A percentile compares a stretch with the other conserved stretches of the same genome.
phyloP scores from a whole-genome alignment of 2,113 vertebrate genomes.

The Apteryx owenii region DNA sequence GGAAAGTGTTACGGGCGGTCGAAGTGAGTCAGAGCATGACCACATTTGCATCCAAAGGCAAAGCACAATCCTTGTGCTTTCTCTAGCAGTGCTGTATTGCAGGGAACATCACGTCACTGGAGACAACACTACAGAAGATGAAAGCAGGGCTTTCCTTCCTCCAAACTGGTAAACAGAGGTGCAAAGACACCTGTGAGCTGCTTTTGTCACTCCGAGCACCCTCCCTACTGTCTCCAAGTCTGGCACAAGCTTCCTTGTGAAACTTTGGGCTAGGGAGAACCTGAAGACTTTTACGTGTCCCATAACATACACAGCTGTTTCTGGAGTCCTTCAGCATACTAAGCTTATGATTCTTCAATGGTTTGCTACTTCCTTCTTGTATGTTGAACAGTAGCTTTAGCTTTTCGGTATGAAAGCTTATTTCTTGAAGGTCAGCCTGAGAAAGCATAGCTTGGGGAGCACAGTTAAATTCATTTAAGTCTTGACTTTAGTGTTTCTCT shows the following conservation, averaged over 20 bases:
- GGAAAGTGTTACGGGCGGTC: neutral
- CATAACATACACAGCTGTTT: neutral
- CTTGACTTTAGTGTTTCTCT: neutral
- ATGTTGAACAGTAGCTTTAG: neutral
- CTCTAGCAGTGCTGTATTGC: neutral
- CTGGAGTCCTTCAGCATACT: neutral
- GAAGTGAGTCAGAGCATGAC: neutral
- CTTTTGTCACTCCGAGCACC: neutral
- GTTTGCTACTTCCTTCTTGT: neutral
- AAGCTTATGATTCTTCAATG: neutral
- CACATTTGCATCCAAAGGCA: neutral
- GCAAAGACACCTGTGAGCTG: neutral
- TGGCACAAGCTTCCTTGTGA: neutral
- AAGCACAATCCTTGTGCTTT: neutral
- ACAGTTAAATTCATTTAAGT: neutral
- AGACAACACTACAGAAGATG: neutral
- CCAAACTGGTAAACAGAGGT: neutral
- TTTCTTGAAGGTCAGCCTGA: neutral
- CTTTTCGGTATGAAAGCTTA: neutral
- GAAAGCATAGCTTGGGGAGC: neutral
- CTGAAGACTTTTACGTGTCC: fast-evolving
- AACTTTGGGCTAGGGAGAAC: neutral
- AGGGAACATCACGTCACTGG: neutral
- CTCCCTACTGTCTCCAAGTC: neutral
- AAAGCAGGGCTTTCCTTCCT: neutral